phyloP scores from a whole-genome alignment of 2,888 invertebrate species.

The Eupelmus urozonus region DNA sequence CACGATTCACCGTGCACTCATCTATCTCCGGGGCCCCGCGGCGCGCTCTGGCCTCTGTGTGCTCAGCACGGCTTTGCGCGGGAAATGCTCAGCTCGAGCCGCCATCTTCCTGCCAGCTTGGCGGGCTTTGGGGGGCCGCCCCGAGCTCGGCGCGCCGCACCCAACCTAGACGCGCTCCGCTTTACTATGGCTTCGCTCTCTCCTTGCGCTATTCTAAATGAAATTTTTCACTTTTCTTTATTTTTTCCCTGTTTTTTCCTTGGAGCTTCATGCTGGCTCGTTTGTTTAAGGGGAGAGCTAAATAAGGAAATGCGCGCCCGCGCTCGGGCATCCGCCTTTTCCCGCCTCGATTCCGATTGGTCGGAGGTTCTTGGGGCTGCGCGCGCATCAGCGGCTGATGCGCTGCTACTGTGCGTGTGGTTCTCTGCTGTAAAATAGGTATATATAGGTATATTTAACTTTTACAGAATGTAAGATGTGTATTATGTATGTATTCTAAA shows the following conservation, averaged over 20 bases:
- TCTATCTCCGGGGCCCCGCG: too few species aligned
- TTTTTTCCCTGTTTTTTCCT: neutral
- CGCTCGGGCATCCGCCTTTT: slow-evolving; percentile 41
- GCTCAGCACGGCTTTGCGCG: slow-evolving; percentile 68
- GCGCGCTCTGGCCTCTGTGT: neutral
- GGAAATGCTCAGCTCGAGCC: slow-evolving; percentile 66
- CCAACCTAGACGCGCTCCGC: neutral
- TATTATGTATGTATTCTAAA: too few species aligned
- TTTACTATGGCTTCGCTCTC: neutral
- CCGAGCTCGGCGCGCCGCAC: neutral
- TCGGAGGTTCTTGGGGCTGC: neutral
- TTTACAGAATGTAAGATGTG: too few species aligned
- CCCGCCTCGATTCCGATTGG: slow-evolving; percentile 51
- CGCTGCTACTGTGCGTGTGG: too few species aligned
- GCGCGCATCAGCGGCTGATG: too few species aligned
- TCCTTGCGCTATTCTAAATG: neutral
- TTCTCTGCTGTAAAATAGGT: too few species aligned
- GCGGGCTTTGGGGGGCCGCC: slow-evolving; percentile 64
- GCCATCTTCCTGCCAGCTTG: slow-evolving; percentile 72
- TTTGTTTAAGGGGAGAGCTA: too few species aligned
- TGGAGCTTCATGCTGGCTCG: too few species aligned
- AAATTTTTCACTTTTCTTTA: neutral
- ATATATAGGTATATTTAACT: too few species aligned
- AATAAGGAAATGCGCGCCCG: slow-evolving; percentile 6
- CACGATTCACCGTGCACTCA: slow-evolving; percentile 11